phyloP scores from a whole-genome alignment of 2,797 vertebrate species.

The Oreochromis grahami region DNA sequence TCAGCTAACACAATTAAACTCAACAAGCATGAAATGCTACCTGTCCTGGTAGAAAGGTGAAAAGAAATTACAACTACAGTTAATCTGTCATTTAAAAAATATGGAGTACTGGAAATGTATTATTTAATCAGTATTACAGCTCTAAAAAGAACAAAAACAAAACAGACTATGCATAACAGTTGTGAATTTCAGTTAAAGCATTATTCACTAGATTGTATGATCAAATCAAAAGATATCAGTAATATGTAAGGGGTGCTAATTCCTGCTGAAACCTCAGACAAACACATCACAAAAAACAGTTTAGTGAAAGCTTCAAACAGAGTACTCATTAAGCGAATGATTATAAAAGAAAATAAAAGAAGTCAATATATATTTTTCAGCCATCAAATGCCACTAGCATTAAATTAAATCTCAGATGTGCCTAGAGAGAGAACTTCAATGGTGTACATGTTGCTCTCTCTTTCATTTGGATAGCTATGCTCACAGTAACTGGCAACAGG shows the following conservation, averaged over 20 bases:
- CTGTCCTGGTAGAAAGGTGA: neutral
- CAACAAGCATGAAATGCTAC: neutral
- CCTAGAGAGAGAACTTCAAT: neutral
- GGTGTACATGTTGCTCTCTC: neutral
- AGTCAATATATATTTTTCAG: neutral
- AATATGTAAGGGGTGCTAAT: neutral
- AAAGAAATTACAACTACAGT: neutral
- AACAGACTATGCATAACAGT: neutral
- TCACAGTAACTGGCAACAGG: neutral
- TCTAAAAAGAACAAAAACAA: neutral
- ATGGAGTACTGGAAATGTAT: neutral
- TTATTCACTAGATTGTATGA: neutral
- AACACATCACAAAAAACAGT: neutral
- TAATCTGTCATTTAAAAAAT: neutral
- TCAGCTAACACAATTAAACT: neutral
- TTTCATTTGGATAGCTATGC: constrained; percentile 1
- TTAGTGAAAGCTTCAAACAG: neutral
- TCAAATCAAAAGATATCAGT: neutral
- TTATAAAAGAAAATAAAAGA: neutral
- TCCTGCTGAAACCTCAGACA: neutral
- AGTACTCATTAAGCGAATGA: neutral
- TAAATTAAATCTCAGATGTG: neutral
- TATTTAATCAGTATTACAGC: neutral
- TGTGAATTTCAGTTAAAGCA: neutral
- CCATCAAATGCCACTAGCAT: neutral